Conservation (phyloP, 2,797 vertebrate species). For the Enteromius fasciolatus region DNA sequence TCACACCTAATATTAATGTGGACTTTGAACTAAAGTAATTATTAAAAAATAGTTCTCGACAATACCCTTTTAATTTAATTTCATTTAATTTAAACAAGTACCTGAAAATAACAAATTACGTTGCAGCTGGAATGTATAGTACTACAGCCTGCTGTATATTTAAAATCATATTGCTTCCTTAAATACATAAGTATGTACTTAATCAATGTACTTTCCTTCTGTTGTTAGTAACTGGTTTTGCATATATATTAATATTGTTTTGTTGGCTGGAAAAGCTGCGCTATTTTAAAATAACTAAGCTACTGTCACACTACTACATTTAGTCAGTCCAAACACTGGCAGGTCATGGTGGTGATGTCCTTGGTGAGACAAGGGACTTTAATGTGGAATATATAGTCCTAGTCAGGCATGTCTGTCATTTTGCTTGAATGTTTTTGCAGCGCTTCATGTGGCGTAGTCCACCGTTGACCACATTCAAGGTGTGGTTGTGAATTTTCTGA, state of each 20-base stretch:
- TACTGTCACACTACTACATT: neutral
- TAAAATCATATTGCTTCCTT: neutral
- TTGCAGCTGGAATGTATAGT: neutral
- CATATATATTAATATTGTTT: neutral
- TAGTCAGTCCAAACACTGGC: constrained; percentile 1
- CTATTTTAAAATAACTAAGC: neutral
- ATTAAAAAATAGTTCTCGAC: no score
- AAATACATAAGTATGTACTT: neutral
- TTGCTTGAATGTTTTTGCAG: constrained; percentile 12
- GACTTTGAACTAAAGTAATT: no score
- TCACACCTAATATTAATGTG: no score
- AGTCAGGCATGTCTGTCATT: neutral
- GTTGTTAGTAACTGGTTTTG: neutral
- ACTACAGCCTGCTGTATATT: neutral
- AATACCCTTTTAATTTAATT: no score
- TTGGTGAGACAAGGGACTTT: constrained; percentile 1
- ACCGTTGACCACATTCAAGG: constrained; percentile 9
- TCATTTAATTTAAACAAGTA: no score
- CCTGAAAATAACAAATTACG: no score
- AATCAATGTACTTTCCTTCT: neutral
- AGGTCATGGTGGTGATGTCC: neutral
- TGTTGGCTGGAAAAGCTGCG: neutral
- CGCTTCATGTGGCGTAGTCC: neutral
- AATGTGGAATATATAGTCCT: neutral
- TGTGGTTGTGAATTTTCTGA: constrained; percentile 30